Percentiles rank a stretch among this genome's conserved stretches.
Conservation (phyloP, 2,113 vertebrate genomes). For the Takifugu flavidus region DNA sequence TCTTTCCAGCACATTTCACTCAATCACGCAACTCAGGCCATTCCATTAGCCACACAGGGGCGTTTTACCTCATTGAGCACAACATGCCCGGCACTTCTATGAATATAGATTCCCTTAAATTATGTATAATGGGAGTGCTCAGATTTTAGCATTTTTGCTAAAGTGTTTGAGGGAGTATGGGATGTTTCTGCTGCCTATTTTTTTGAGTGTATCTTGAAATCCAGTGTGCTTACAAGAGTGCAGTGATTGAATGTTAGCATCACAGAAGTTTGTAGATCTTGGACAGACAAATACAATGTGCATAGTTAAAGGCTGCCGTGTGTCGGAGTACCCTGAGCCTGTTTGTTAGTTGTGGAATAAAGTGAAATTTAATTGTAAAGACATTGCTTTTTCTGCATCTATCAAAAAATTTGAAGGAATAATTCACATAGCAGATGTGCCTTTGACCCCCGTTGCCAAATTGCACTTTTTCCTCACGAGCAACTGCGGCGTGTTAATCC, state of each 20-base stretch:
- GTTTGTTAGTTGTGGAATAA: too few species aligned
- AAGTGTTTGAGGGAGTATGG: slow-evolving; percentile 64
- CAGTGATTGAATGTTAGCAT: slow-evolving; percentile 24
- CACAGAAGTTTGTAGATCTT: slow-evolving; percentile 32
- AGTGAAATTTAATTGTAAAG: too few species aligned
- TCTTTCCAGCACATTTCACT: slow-evolving; percentile 78
- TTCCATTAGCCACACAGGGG: slow-evolving; percentile 76
- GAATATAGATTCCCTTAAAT: slow-evolving; percentile 78
- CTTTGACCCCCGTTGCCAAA: not conserved
- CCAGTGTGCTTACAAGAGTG: slow-evolving; percentile 28
- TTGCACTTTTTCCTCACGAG: not conserved
- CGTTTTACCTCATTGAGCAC: slow-evolving; percentile 76
- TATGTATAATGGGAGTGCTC: slow-evolving; percentile 74
- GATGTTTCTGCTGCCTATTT: slow-evolving; percentile 56
- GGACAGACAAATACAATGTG: slow-evolving; percentile 19
- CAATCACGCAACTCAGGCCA: slow-evolving; percentile 73
- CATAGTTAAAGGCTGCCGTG: not conserved
- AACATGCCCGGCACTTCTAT: slow-evolving; percentile 70
- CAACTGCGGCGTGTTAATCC: slow-evolving; percentile 21
- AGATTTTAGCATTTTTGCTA: slow-evolving; percentile 73
- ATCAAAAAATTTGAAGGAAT: not conserved
- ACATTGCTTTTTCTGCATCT: too few species aligned
- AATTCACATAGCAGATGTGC: not conserved
- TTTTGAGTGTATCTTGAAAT: slow-evolving; percentile 66
- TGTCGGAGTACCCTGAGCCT: not conserved